Percentiles rank a stretch among this genome's conserved stretches.
These are phyloP conservation scores for Calidris pygmaea DNA, from an alignment of 2,113 vertebrate genomes.

Conservation along the genomic window DNA sequence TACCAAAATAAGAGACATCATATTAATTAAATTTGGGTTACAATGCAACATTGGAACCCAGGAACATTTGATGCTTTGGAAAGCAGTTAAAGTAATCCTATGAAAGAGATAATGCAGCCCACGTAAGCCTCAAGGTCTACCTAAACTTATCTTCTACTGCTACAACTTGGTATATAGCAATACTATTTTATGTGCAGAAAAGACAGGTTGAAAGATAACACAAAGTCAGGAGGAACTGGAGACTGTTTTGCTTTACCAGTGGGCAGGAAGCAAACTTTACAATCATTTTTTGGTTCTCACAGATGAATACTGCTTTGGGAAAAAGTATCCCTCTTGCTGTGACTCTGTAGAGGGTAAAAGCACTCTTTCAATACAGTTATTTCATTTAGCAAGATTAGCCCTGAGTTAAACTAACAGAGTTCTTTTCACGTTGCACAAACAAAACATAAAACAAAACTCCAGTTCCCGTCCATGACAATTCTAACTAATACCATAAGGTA, in stretches of 20 bases:
- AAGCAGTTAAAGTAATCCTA: not conserved
- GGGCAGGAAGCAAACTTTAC: not conserved
- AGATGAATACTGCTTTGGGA: not conserved
- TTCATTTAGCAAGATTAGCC: not conserved
- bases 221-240: not conserved
- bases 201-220: not conserved
- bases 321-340: not conserved
- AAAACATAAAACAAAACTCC: not conserved
- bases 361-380: not conserved
- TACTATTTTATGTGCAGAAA: not conserved
- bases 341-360: not conserved
- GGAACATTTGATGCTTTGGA: not conserved
- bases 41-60: not conserved
- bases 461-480: not conserved
- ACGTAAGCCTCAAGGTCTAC: not conserved
- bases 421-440: not conserved
- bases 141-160: not conserved
- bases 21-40: not conserved
- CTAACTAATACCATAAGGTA: not conserved
- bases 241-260: not conserved
- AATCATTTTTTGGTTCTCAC: not conserved
- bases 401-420: not conserved
- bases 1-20: conserved; percentile 61
- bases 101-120: not conserved
- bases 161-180: not conserved